Conservation (phyloP, 92 coral and sea anemone species). For the Palythoa grandis region DNA sequence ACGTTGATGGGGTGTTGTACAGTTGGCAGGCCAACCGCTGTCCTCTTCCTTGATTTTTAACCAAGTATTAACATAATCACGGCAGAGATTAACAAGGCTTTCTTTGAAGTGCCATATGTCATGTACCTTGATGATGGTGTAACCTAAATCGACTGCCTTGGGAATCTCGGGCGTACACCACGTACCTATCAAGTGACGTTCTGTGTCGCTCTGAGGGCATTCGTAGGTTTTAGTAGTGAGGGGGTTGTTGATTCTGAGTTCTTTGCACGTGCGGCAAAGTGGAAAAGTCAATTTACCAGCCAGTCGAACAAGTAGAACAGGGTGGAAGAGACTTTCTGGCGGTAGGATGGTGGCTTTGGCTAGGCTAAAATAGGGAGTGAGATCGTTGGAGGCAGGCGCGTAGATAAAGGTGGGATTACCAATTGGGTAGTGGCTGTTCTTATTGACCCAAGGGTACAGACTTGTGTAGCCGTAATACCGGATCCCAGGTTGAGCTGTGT, state of each 20-base stretch:
- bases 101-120: not conserved
- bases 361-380: slow-evolving; percentile 15
- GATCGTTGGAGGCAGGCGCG: not conserved
- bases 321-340: slow-evolving; percentile 26
- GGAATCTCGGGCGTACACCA: not conserved
- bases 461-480: not conserved
- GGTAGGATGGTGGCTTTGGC: slow-evolving; percentile 21
- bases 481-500: not conserved
- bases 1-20: not conserved
- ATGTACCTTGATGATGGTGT: not conserved
- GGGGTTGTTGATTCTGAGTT: not conserved
- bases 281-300: slow-evolving; percentile 13
- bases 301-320: slow-evolving; percentile 24
- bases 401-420: not conserved
- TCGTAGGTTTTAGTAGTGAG: not conserved
- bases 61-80: too few species aligned
- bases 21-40: too few species aligned
- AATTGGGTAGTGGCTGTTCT: too few species aligned
- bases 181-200: not conserved
- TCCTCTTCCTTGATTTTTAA: too few species aligned
- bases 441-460: too few species aligned
- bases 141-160: not conserved
- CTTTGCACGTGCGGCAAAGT: slow-evolving; percentile 1
- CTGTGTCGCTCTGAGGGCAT: too few species aligned
- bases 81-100: not conserved